Base-by-base conservation (phyloP, 1,140 invertebrate genomes). In the Linepithema humile region DNA sequence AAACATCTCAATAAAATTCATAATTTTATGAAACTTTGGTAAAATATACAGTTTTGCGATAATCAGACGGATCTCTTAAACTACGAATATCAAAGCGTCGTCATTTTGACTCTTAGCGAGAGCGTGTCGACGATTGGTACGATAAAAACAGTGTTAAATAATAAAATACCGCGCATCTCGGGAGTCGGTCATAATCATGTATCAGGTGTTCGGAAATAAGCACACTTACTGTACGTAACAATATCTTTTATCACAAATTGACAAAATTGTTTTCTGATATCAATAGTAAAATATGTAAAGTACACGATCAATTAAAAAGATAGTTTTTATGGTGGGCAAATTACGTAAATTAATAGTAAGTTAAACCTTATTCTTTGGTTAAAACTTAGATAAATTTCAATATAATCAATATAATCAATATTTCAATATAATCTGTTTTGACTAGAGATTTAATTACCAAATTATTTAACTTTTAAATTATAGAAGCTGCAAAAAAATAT, bases 11-110 rank as follows among this genome's bases (percentile, higher is more conserved):
- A 87, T 88, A 90, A 90, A 90, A 90, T 67, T 83, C 74, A 59
- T 88, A 89, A 9, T 78, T 88, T 90, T 88, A 86, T 53, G 86
- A 90, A 90, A 88, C 88, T 90, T 91, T 90, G 90, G 87, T 91
- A 91, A 90, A 91, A 90, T 91, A 90, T 91, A 91, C 83, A 90
- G 35, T 84, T 84, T 84, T 74, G 45, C 23, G 35, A 83, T 89
- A 74, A 65, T 85, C 59, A 53, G 83, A 57, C 43, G 82, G 50
- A 77, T 77, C n/a, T 55, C 70, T 74, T 88, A 85, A 38, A 72
- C 84, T 75, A 77, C 23, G 48, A 75, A 82, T 67, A 64, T 80
- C 69, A 69, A 88, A 88, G 78, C 70, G 72, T 87, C 80, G 62
- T 67, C 82, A 26, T 74, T 48, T 62, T 15, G 20, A 59, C 10